Conservation (phyloP, 2,113 vertebrate genomes). For the Plestiodon gilberti region DNA sequence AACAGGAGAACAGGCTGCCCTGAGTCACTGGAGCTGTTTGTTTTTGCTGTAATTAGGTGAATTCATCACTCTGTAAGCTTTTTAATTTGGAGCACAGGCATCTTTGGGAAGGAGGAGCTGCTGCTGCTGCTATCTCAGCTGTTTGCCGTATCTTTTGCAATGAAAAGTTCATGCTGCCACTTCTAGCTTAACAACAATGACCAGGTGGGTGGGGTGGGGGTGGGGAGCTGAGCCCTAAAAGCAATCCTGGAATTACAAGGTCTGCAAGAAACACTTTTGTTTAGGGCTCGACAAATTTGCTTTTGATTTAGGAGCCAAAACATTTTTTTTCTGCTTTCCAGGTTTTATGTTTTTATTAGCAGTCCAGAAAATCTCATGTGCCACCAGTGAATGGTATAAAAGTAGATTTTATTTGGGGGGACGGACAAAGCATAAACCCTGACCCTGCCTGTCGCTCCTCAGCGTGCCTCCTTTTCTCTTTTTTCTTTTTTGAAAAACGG, state of each 20-base stretch:
- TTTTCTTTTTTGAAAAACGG: too few species aligned
- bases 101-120: slow-evolving; percentile 13
- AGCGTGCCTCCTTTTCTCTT: too few species aligned
- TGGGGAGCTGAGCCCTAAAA: background rate
- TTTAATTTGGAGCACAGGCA: slow-evolving; percentile 56
- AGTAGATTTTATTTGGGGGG: too few species aligned
- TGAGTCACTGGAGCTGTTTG: slow-evolving; percentile 72
- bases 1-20: slow-evolving; percentile 48
- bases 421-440: too few species aligned
- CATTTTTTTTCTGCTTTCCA: too few species aligned
- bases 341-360: too few species aligned
- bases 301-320: too few species aligned
- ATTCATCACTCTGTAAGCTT: slow-evolving; percentile 77
- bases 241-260: background rate
- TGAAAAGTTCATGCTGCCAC: background rate
- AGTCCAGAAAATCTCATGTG: too few species aligned
- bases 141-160: slow-evolving; percentile 18
- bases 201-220: background rate
- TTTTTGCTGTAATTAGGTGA: slow-evolving; percentile 79
- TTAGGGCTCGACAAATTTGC: background rate
- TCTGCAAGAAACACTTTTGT: background rate
- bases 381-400: too few species aligned
- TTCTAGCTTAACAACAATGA: background rate
- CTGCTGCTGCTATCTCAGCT: background rate
- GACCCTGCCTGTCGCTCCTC: too few species aligned